Conservation (phyloP, 2,888 invertebrate species). For the Fragum sueziense region DNA sequence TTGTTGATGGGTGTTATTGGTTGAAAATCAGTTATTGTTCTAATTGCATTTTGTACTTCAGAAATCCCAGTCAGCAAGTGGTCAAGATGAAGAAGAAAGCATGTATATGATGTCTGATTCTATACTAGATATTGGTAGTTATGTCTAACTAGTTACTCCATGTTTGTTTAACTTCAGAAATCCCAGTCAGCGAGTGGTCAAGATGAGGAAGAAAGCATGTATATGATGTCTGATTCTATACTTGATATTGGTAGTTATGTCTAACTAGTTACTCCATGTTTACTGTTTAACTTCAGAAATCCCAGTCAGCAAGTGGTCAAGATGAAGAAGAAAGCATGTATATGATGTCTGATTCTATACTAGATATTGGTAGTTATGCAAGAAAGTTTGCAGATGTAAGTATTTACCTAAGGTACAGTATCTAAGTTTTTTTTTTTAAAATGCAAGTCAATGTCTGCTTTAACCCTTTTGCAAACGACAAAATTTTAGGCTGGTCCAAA, state of each 20-base stretch:
- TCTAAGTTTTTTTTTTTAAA: background rate
- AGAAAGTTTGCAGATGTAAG: constrained; percentile 68
- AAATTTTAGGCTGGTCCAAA: no score
- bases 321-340: constrained; percentile 36
- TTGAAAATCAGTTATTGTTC: no score
- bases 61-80: constrained; percentile 18
- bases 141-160: constrained; percentile 75
- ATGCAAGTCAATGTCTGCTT: no score
- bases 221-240: constrained; percentile 43
- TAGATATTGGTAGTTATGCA: constrained; percentile 74
- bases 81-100: constrained; percentile 31
- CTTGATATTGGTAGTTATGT: constrained; percentile 73
- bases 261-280: no score
- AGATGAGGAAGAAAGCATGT: constrained; percentile 36
- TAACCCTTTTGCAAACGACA: no score
- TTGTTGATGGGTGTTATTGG: no score
- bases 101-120: constrained; percentile 36
- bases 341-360: constrained; percentile 48
- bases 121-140: constrained; percentile 71
- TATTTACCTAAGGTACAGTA: background rate
- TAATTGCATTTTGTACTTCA: no score
- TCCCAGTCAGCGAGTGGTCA: constrained; percentile 10
- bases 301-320: constrained; percentile 8
- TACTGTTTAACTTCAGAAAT: constrained; percentile 15
- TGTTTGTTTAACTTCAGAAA: constrained; percentile 12